Evolutionary conservation across 2,888 invertebrate species (phyloP).

Genomic region (Cephus nigrinus): DNA sequence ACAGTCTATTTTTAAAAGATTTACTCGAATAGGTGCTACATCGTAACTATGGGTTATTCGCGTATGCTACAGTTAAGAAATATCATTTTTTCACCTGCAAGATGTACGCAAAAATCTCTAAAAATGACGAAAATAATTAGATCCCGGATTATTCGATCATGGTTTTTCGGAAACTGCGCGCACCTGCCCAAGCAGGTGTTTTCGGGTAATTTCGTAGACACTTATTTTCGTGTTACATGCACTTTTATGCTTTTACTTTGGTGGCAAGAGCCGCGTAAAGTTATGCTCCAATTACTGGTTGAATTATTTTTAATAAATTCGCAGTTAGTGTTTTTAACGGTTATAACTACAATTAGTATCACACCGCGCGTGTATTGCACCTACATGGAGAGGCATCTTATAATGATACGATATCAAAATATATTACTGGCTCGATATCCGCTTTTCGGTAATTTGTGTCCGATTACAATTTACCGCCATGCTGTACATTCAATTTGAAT

Average conservation of each 20-base stretch:
- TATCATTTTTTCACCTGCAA: background rate
- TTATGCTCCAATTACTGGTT: background rate
- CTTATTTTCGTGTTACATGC: background rate
- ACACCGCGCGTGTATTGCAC: background rate
- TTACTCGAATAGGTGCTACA: background rate
- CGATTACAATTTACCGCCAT: background rate
- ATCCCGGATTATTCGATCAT: background rate
- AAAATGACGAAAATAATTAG: background rate
- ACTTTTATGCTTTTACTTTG: background rate
- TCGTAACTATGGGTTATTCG: background rate
- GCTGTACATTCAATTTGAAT: background rate
- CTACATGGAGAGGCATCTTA: background rate
- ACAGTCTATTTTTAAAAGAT: conserved; percentile 14
- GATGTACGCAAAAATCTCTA: background rate
- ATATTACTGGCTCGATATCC: background rate
- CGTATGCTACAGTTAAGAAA: background rate
- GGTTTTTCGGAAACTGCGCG: background rate
- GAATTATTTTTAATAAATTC: background rate
- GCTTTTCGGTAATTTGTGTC: background rate
- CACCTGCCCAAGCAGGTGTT: background rate
- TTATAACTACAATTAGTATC: background rate
- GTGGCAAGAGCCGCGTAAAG: background rate
- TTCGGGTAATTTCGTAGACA: background rate
- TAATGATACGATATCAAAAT: background rate
- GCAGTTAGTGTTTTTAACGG: background rate